These are phyloP conservation scores for Eilema sororculum DNA, from an alignment of 2,888 invertebrate species.

Conservation along the genomic window DNA sequence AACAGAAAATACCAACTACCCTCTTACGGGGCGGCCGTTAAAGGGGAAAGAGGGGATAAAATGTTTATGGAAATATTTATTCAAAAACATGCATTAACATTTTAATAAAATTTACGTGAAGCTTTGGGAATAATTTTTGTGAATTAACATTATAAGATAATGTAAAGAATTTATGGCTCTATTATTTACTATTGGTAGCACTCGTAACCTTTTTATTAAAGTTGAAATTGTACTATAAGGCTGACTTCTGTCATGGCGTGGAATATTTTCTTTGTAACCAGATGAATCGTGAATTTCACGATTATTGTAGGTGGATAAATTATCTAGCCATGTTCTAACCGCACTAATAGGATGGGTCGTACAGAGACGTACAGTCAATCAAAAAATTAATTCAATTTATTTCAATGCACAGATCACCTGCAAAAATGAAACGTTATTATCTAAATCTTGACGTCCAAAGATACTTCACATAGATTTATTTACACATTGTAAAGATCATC, in stretches of 20 bases:
- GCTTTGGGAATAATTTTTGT: constrained; percentile 26
- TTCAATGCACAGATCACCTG: no score
- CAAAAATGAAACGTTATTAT: no score
- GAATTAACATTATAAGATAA: constrained; percentile 37
- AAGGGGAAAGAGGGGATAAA: constrained; percentile 50
- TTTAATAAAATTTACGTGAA: constrained; percentile 47
- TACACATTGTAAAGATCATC: neutral
- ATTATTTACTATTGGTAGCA: constrained; percentile 16
- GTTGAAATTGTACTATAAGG: constrained; percentile 19
- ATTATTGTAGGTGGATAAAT: neutral
- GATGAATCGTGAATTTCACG: neutral
- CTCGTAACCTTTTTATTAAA: constrained; percentile 38
- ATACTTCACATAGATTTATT: neutral
- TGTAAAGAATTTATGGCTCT: constrained; percentile 27
- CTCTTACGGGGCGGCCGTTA: constrained; percentile 46
- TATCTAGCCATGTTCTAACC: neutral
- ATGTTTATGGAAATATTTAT: constrained; percentile 55
- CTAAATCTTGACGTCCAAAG: no score
- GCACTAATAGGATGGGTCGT: neutral
- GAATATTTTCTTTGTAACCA: constrained; percentile 23
- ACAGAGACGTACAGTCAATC: neutral
- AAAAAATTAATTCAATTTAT: no score
- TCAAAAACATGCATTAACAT: constrained; percentile 50
- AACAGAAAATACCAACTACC: constrained; percentile 65
- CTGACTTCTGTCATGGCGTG: constrained; percentile 17